A percentile compares a stretch with the other conserved stretches of the same genome.
Evolutionary conservation across 92 coral and sea anemone species (phyloP).

Genomic region (Zoanthus sociatus): DNA sequence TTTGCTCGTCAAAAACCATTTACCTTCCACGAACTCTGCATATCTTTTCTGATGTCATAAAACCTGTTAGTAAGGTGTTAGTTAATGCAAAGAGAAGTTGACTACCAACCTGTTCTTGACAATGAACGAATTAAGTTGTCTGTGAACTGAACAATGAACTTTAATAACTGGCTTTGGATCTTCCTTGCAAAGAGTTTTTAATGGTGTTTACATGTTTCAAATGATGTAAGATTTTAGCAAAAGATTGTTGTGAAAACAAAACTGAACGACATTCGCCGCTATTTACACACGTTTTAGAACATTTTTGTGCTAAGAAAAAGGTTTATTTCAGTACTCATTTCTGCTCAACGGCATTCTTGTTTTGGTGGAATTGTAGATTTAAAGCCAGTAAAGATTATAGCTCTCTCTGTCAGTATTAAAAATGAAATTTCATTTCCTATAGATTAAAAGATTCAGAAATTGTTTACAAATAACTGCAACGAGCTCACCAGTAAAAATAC

Average conservation of each 20-base stretch:
- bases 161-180: constrained; percentile 7
- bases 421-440: not conserved
- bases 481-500: constrained; percentile 24
- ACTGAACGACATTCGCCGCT: not conserved
- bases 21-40: not conserved
- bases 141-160: constrained; percentile 24
- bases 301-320: not conserved
- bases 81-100: not conserved
- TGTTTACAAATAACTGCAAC: not conserved
- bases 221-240: constrained; percentile 46
- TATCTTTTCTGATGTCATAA: not conserved
- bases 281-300: constrained; percentile 35
- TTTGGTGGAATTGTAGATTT: not conserved
- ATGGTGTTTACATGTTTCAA: constrained; percentile 34
- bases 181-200: constrained; percentile 26
- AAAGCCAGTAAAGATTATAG: not conserved
- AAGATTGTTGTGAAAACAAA: constrained; percentile 35
- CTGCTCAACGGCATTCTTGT: not conserved
- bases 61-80: not conserved
- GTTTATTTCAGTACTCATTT: not conserved
- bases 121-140: constrained; percentile 17
- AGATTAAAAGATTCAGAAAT: not conserved
- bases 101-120: constrained; percentile 35
- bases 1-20: too few species aligned
- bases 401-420: not conserved